Evolutionary conservation across 2,888 invertebrate species (phyloP).

Genomic region (Laothoe populi): DNA sequence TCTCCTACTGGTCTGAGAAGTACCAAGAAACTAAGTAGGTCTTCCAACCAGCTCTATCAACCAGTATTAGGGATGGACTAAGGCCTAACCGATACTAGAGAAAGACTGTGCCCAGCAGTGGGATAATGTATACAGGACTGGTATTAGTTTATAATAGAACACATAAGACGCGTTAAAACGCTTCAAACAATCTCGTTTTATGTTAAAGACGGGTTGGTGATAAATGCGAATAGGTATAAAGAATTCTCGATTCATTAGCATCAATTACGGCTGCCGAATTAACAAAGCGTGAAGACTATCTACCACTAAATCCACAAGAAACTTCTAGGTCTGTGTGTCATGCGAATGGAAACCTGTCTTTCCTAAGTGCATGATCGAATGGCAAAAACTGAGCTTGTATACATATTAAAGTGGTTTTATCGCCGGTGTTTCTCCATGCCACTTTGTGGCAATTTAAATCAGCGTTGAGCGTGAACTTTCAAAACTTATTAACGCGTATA

Average conservation of each 20-base stretch:
- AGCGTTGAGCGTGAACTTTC: neutral
- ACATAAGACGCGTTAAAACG: neutral
- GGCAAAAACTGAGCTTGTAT: conserved; percentile 20
- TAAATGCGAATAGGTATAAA: neutral
- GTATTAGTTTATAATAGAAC: too few species aligned
- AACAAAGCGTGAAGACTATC: conserved; percentile 9
- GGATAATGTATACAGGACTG: too few species aligned
- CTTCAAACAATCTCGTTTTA: neutral
- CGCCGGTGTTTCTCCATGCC: neutral
- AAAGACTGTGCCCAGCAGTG: too few species aligned
- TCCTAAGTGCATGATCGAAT: conserved; percentile 35
- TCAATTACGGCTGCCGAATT: conserved; percentile 1
- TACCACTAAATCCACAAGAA: conserved; percentile 32
- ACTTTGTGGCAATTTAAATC: neutral
- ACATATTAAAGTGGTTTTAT: conserved; percentile 4
- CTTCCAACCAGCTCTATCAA: too few species aligned
- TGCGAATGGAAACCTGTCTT: conserved; percentile 34
- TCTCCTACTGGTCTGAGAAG: too few species aligned
- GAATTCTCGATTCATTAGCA: conserved; percentile 9
- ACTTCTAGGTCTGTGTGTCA: conserved; percentile 38
- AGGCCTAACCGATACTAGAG: too few species aligned
- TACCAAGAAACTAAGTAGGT: too few species aligned
- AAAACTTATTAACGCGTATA: neutral
- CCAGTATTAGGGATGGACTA: too few species aligned
- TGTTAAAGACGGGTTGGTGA: too few species aligned